phyloP scores from a whole-genome alignment of 92 coral and sea anemone genomes.

The Bergia sp. region DNA sequence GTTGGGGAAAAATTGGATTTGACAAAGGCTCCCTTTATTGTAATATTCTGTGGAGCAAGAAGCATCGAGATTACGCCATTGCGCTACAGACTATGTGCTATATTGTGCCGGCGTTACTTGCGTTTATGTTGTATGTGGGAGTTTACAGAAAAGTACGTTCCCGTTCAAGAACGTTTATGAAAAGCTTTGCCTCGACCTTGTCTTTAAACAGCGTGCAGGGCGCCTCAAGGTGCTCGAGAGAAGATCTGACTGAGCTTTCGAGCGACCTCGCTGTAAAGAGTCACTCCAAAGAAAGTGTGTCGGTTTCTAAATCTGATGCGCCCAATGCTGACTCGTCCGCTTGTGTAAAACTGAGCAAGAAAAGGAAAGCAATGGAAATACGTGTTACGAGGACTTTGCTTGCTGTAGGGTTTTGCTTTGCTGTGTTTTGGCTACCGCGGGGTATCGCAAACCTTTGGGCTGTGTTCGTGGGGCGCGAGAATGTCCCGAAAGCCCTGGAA shows the following conservation, averaged over 20 bases:
- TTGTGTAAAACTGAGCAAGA: constrained; percentile 51
- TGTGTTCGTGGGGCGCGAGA: constrained; percentile 75
- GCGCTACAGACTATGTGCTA: constrained; percentile 82
- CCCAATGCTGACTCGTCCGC: constrained; percentile 29
- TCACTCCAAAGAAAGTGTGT: not conserved
- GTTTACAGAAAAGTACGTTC: constrained; percentile 75
- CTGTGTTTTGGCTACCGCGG: constrained; percentile 93
- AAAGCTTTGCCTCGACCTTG: constrained; percentile 55
- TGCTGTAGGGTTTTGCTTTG: constrained; percentile 88
- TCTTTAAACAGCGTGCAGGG: constrained; percentile 23
- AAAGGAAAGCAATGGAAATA: constrained; percentile 72
- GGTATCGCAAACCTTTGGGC: constrained; percentile 98
- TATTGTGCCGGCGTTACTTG: constrained; percentile 77
- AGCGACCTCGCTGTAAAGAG: not conserved
- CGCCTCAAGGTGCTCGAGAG: not conserved
- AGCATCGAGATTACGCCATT: constrained; percentile 71
- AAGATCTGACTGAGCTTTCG: constrained; percentile 12
- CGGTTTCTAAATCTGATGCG: not conserved
- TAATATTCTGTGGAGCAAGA: constrained; percentile 84
- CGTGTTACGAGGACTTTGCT: constrained; percentile 90
- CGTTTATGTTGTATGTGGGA: constrained; percentile 65
- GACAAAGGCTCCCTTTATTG: constrained; percentile 88
- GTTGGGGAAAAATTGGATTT: constrained; percentile 95
- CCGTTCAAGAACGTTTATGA: constrained; percentile 64
- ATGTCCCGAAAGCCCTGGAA: constrained; percentile 89